Evolutionary conservation across 53 echinoderm and acorn worm genomes (phyloP).

Genomic region (Antedon mediterranea): DNA sequence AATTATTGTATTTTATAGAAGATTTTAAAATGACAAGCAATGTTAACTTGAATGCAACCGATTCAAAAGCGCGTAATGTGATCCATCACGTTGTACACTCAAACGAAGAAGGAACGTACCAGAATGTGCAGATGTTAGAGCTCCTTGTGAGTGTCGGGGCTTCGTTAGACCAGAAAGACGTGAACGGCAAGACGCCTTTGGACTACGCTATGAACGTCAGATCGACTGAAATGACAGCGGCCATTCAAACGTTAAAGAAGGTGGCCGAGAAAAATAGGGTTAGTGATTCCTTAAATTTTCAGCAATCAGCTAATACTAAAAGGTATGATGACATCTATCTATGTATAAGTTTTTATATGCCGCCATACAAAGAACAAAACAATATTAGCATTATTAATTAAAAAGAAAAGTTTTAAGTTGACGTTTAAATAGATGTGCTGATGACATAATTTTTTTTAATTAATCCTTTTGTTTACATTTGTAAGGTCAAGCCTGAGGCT

Average conservation of each 20-base stretch:
- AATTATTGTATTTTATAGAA: not conserved
- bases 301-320: no score
- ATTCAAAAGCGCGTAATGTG: slow-evolving; percentile 41
- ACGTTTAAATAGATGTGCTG: no score
- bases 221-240: slow-evolving; percentile 40
- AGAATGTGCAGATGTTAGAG: slow-evolving; percentile 51
- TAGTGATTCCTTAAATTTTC: not conserved
- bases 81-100: slow-evolving; percentile 62
- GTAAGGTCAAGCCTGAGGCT: slow-evolving; percentile 22
- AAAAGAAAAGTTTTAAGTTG: no score
- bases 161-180: slow-evolving; percentile 35
- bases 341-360: no score
- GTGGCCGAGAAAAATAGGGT: slow-evolving; percentile 35
- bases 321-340: no score
- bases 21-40: not conserved
- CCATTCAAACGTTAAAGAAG: slow-evolving; percentile 41
- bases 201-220: slow-evolving; percentile 50
- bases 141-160: slow-evolving; percentile 44
- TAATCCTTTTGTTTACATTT: not conserved
- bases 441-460: no score
- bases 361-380: no score
- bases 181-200: slow-evolving; percentile 50
- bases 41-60: slow-evolving; percentile 32
- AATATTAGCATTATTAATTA: not conserved
- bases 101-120: slow-evolving; percentile 55